phyloP scores from a whole-genome alignment of 1,140 invertebrate genomes.

The Stratiolaelaps scimitus region DNA sequence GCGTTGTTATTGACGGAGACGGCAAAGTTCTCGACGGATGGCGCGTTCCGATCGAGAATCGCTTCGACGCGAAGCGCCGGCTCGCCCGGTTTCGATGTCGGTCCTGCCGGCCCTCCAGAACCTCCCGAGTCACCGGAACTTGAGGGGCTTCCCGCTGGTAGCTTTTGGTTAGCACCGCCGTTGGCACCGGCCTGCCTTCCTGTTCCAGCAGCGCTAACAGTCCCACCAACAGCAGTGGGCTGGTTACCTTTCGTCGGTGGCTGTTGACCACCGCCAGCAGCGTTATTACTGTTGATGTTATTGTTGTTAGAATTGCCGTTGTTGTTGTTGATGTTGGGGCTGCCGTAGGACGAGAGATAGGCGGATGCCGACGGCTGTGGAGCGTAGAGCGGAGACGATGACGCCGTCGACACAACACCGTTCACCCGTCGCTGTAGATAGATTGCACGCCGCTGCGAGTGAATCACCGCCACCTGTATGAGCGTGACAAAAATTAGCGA shows the following conservation, averaged over 20 bases:
- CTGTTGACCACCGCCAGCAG: too few species aligned
- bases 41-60: constrained; percentile 38
- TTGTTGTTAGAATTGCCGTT: background rate
- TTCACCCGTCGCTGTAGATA: constrained; percentile 28
- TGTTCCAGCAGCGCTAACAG: too few species aligned
- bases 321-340: background rate
- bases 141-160: background rate
- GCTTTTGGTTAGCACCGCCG: background rate
- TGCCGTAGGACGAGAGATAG: constrained; percentile 6
- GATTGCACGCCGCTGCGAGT: constrained; percentile 34
- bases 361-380: constrained; percentile 11
- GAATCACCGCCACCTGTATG: constrained; percentile 37
- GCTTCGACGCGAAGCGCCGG: constrained; percentile 37
- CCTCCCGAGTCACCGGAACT: too few species aligned
- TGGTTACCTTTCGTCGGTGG: too few species aligned
- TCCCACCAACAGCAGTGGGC: too few species aligned
- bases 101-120: background rate
- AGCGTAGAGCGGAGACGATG: constrained; percentile 14
- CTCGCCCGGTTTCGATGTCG: constrained; percentile 10
- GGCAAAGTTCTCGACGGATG: constrained; percentile 38
- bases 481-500: constrained; percentile 36
- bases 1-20: constrained; percentile 35
- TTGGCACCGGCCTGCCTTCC: too few species aligned
- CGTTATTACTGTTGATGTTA: constrained; percentile 1
- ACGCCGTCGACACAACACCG: constrained; percentile 16